A percentile compares a stretch with the other conserved stretches of the same genome.
phyloP scores from a whole-genome alignment of 64 coral and sea anemone species.

The Catalaphyllia jardinei region DNA sequence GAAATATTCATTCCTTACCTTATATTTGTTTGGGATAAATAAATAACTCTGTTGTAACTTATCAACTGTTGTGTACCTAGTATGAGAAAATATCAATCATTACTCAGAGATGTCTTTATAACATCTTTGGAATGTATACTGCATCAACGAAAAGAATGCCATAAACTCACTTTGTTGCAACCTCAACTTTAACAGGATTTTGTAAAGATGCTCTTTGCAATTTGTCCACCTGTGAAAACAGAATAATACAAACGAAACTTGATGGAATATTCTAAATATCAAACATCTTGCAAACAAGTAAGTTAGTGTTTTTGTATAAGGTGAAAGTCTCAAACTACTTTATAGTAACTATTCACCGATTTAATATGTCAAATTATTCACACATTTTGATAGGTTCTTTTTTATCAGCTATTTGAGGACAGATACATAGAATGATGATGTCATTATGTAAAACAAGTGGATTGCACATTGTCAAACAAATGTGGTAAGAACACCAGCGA shows the following conservation, averaged over 20 bases:
- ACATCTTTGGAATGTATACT: not conserved
- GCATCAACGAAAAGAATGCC: not conserved
- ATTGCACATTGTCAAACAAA: too few relatives aligned
- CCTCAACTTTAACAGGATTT: constrained; percentile 97
- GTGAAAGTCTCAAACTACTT: too few relatives aligned
- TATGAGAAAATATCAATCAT: not conserved
- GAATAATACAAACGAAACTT: not conserved
- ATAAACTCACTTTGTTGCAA: constrained; percentile 91
- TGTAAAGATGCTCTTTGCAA: constrained; percentile 96
- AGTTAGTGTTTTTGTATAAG: too few relatives aligned
- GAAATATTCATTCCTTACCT: constrained; percentile 44
- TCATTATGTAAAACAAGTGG: too few relatives aligned
- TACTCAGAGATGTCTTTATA: not conserved
- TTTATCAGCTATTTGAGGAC: too few relatives aligned
- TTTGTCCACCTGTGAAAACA: constrained; percentile 86
- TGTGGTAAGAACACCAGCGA: too few relatives aligned
- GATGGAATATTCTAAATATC: too few relatives aligned
- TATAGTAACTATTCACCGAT: too few relatives aligned
- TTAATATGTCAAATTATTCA: too few relatives aligned
- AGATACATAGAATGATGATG: too few relatives aligned
- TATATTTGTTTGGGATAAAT: constrained; percentile 97
- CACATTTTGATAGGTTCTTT: too few relatives aligned
- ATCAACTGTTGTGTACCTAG: constrained; percentile 93
- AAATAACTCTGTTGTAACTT: constrained; percentile 97
- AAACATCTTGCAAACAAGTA: too few relatives aligned